Evolutionary conservation across 2,113 vertebrate species (phyloP).

Genomic region (Malurus cyaneus): DNA sequence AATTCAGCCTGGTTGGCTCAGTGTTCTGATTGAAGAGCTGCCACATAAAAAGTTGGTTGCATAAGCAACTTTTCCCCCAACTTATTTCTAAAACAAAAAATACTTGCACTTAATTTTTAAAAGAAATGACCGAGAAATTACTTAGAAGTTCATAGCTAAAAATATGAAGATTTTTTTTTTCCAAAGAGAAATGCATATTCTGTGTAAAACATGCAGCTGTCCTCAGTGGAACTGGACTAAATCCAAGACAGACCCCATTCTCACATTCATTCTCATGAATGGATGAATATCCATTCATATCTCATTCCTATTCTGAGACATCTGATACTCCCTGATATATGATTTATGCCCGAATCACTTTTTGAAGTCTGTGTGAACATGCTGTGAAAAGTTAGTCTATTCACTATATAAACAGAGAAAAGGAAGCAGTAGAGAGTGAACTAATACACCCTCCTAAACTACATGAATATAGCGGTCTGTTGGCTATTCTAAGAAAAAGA

Average conservation of each 20-base stretch:
- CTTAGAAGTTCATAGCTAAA: neutral
- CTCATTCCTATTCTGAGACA: neutral
- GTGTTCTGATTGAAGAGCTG: neutral
- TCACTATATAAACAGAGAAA: neutral
- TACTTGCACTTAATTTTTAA: neutral
- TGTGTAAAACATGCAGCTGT: neutral
- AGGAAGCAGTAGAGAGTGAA: neutral
- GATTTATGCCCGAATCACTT: neutral
- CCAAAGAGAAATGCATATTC: neutral
- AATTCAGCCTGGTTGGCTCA: neutral
- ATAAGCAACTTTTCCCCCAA: neutral
- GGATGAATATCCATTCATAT: neutral
- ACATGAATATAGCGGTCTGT: neutral
- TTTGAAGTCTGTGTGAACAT: neutral
- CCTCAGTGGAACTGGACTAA: neutral
- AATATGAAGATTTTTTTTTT: neutral
- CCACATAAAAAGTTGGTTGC: neutral
- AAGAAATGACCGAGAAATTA: neutral
- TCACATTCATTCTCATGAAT: neutral
- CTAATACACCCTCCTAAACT: neutral
- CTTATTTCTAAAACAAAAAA: neutral
- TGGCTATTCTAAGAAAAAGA: neutral
- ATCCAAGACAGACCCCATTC: neutral
- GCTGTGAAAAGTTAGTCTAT: neutral
- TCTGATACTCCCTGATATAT: neutral